A percentile compares a stretch with the other conserved stretches of the same genome.
phyloP scores from a whole-genome alignment of 2,888 invertebrate species.

The Ptilodon capucinus region DNA sequence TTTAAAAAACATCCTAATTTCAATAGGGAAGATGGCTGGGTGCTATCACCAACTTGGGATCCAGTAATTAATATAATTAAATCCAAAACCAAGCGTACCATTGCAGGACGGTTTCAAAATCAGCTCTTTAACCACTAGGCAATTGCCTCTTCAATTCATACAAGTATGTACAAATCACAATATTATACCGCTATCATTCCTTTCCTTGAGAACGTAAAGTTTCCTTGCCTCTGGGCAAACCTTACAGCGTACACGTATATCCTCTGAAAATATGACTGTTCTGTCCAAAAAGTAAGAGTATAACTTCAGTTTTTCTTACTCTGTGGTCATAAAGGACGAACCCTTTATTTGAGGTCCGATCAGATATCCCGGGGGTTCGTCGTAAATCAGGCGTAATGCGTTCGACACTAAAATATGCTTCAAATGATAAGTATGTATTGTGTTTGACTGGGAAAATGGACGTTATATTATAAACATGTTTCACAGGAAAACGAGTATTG shows the following conservation, averaged over 20 bases:
- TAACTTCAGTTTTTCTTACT: slow-evolving; percentile 5
- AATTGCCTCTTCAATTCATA: neutral
- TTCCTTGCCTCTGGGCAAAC: slow-evolving; percentile 2
- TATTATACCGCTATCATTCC: slow-evolving; percentile 9
- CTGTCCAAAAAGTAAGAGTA: neutral
- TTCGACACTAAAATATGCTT: slow-evolving; percentile 39
- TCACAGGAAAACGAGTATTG: neutral
- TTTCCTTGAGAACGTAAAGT: slow-evolving; percentile 19
- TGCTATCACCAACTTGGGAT: no score
- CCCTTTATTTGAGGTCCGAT: slow-evolving; percentile 31
- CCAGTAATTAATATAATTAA: no score
- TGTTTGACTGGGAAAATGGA: slow-evolving; percentile 14
- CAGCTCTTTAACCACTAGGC: no score
- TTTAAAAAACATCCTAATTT: no score
- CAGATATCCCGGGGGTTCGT: slow-evolving; percentile 26
- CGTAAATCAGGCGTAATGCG: slow-evolving; percentile 38
- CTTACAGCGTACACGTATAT: slow-evolving; percentile 13
- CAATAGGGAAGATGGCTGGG: no score
- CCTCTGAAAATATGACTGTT: neutral
- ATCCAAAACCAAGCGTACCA: no score
- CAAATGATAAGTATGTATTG: slow-evolving; percentile 22
- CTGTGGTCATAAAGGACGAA: slow-evolving; percentile 21
- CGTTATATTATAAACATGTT: neutral
- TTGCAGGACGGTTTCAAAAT: no score
- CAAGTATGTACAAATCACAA: slow-evolving; percentile 5